These are phyloP conservation scores for Catocala sponsa DNA, from an alignment of 2,888 invertebrate species.

Conservation along the genomic window DNA sequence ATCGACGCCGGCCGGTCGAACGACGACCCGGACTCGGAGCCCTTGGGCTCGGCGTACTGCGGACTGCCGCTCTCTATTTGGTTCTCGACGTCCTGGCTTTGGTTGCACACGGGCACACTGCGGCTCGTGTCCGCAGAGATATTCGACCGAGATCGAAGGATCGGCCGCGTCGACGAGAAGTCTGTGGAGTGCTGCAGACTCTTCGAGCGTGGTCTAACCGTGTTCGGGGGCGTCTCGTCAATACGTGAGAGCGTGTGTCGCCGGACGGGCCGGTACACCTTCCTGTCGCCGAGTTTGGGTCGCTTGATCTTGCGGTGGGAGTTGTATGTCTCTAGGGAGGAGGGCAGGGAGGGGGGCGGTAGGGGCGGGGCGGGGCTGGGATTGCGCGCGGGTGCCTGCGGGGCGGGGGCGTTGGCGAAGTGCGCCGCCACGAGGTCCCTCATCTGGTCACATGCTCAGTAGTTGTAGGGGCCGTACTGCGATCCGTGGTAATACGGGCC, in stretches of 20 bases:
- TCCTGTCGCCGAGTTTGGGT: conserved; percentile 72
- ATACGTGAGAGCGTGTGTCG: conserved; percentile 80
- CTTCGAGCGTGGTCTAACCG: conserved; percentile 63
- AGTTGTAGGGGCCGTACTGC: conserved; percentile 97
- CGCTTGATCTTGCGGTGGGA: conserved; percentile 76
- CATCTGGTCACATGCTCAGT: conserved; percentile 90
- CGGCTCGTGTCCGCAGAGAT: conserved; percentile 82
- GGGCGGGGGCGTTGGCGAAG: conserved; percentile 81
- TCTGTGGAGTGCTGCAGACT: conserved; percentile 77
- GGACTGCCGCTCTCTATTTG: conserved; percentile 73
- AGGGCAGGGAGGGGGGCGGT: conserved; percentile 52
- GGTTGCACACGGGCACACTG: conserved; percentile 81
- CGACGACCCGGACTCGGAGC: conserved; percentile 69
- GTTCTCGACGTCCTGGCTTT: conserved; percentile 72
- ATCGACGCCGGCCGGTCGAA: conserved; percentile 75
- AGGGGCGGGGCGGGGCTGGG: conserved; percentile 53
- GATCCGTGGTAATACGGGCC: conserved; percentile 97
- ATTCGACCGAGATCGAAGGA: conserved; percentile 77
- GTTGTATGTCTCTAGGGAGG: conserved; percentile 77
- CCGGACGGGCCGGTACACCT: conserved; percentile 76
- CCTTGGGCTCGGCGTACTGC: conserved; percentile 78
- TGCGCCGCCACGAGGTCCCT: conserved; percentile 83
- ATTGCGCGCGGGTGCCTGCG: conserved; percentile 83
- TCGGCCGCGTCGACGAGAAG: conserved; percentile 74
- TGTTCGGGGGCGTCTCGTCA: conserved; percentile 73